phyloP scores from a whole-genome alignment of 37 sponge, comb jelly and placozoan species.

The Oopsacas minuta region DNA sequence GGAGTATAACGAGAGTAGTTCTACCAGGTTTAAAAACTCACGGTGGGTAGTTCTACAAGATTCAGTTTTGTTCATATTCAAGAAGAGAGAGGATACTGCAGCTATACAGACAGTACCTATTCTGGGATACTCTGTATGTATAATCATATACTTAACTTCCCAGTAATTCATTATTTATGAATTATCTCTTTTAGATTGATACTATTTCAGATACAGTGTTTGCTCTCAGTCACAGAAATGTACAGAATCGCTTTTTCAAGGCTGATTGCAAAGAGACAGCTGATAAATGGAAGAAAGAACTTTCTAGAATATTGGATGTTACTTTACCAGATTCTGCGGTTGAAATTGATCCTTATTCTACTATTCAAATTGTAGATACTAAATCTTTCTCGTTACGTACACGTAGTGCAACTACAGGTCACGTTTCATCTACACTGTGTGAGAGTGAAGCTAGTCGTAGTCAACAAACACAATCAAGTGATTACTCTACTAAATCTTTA shows the following conservation, averaged over 20 bases:
- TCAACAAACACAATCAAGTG: background rate
- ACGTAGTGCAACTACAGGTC: background rate
- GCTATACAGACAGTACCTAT: background rate
- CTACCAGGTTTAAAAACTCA: background rate
- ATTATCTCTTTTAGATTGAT: background rate
- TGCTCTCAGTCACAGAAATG: background rate
- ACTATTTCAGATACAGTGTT: background rate
- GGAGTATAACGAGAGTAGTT: background rate
- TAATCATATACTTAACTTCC: background rate
- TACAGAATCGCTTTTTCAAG: background rate
- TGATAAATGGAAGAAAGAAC: background rate
- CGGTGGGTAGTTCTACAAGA: background rate
- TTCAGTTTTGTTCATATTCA: background rate
- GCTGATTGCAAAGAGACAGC: background rate
- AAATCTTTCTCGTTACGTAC: background rate
- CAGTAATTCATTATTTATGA: background rate
- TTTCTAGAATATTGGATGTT: background rate
- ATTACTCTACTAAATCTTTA: background rate
- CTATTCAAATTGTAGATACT: background rate
- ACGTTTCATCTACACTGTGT: background rate
- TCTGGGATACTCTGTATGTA: background rate
- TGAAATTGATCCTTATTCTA: background rate
- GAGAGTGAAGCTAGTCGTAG: background rate
- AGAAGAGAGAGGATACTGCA: background rate
- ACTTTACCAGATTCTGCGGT: background rate